Percentiles rank a stretch among this genome's conserved stretches.
Evolutionary conservation across 1,140 invertebrate genomes (phyloP).

Genomic region (Pseudomyrmex flavicornis): DNA sequence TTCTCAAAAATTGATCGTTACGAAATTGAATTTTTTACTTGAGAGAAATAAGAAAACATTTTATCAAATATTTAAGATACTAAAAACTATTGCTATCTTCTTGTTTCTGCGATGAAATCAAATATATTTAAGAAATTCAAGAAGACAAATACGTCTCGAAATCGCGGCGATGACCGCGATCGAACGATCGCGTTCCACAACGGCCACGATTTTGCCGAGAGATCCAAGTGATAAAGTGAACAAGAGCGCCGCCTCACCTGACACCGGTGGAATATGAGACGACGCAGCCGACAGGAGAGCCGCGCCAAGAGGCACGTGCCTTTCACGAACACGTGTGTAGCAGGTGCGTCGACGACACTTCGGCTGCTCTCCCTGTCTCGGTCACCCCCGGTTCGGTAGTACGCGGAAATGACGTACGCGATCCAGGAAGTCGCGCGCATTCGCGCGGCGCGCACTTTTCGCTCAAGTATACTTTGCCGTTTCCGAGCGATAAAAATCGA

Average conservation of each 20-base stretch:
- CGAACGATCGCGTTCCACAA: conserved; percentile 40
- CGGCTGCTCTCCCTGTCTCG: conserved; percentile 12
- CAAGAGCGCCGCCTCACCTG: conserved; percentile 56
- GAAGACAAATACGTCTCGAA: not conserved
- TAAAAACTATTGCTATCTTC: no score
- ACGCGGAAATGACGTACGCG: conserved; percentile 44
- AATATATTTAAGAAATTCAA: not conserved
- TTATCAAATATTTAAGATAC: not conserved
- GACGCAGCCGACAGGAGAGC: conserved; percentile 22
- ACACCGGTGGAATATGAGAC: conserved; percentile 58
- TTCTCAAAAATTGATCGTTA: not conserved
- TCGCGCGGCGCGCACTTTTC: not conserved
- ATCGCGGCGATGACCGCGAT: not conserved
- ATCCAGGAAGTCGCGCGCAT: conserved; percentile 17
- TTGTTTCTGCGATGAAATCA: no score
- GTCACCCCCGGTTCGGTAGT: conserved; percentile 6
- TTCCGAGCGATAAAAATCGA: conserved; percentile 29
- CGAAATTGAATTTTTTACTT: not conserved
- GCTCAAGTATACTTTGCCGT: not conserved
- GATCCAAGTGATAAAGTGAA: conserved; percentile 57
- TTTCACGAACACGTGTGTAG: conserved; percentile 50
- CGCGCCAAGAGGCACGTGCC: conserved; percentile 54
- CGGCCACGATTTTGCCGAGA: conserved; percentile 39
- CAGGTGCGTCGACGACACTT: conserved; percentile 38
- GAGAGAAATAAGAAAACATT: not conserved